phyloP scores from a whole-genome alignment of 1,140 invertebrate genomes.

The Lasioglossum albipes region DNA sequence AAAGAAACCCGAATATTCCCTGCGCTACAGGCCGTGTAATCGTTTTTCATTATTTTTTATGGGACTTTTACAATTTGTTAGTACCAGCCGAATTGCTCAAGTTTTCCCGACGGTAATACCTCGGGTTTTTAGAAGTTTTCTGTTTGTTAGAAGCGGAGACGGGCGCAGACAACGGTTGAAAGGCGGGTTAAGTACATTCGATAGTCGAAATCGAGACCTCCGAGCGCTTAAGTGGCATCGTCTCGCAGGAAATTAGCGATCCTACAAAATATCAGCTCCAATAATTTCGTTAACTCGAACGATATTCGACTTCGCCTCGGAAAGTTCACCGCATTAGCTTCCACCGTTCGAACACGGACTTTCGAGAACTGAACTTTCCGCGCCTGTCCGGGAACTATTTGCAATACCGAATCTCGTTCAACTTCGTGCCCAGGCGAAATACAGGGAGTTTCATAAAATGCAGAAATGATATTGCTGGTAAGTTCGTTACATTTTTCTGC shows the following conservation, averaged over 20 bases:
- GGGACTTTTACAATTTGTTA: too few species aligned
- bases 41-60: too few species aligned
- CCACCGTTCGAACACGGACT: conserved; percentile 1
- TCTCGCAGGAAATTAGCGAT: conserved; percentile 2
- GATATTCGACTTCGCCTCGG: not conserved
- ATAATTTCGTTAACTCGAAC: conserved; percentile 6
- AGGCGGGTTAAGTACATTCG: not conserved
- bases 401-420: conserved; percentile 5
- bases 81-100: too few species aligned
- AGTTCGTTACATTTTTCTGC: not conserved
- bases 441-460: not conserved
- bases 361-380: conserved; percentile 5
- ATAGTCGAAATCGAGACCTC: not conserved
- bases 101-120: too few species aligned
- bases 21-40: too few species aligned
- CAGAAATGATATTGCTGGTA: not conserved
- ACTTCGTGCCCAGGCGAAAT: not conserved
- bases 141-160: too few species aligned
- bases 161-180: too few species aligned
- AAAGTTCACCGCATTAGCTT: not conserved
- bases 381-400: not conserved
- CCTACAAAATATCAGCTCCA: conserved; percentile 4
- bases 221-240: not conserved
- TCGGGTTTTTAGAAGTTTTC: too few species aligned
- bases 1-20: too few species aligned